Base-by-base conservation (phyloP, 1,140 invertebrate species). In the Lepidurus apus region DNA sequence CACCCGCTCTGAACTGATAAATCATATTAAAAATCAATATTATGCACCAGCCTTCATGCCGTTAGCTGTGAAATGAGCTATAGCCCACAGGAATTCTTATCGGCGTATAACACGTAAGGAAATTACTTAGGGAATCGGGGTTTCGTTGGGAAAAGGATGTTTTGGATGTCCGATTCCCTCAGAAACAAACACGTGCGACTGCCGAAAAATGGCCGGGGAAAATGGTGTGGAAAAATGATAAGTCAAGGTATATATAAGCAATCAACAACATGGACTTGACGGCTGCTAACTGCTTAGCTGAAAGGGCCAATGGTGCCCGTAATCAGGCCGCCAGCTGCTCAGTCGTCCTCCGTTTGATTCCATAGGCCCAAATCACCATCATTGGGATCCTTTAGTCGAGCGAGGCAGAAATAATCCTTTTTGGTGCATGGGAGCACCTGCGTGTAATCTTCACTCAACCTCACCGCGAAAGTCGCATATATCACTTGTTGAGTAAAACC, bases 21-120 rank as follows among this genome's bases (percentile, higher is more conserved):
- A 65, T 65, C 53, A 65, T 65, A 65, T 65, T 65, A 17, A 65
- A 65, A 65, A 65, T 65, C 53, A 17, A 65, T 65, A 65, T 65
- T 65, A 65, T 65, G 53, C 53, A 65, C 21, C 53, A 65, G 21
- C 53, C 53, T 65, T 65, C 53, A 65, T 9, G 53, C 17, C 53
- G 17, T 65, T 65, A 65, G 53, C 6, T 7, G 17, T 7, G 21
- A 65, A 65, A 65, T 65, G 53, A 65, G 53, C 53, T 65, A 65
- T 65, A 17, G 13, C n/a, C 53, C 13, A 17, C 53, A 65, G 45
- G 45, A 47, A 47, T 47, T 21, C 53, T 65, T 65, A 65, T 65
- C 53, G 53, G 21, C 53, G 21, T 21, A 21, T 65, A 65, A 65
- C 53, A 65, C 53, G 53, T 65, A 65, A 65, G 53, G 17, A 65